Evolutionary conservation across 2,113 vertebrate genomes (phyloP).

Genomic region (Empidonax traillii): DNA sequence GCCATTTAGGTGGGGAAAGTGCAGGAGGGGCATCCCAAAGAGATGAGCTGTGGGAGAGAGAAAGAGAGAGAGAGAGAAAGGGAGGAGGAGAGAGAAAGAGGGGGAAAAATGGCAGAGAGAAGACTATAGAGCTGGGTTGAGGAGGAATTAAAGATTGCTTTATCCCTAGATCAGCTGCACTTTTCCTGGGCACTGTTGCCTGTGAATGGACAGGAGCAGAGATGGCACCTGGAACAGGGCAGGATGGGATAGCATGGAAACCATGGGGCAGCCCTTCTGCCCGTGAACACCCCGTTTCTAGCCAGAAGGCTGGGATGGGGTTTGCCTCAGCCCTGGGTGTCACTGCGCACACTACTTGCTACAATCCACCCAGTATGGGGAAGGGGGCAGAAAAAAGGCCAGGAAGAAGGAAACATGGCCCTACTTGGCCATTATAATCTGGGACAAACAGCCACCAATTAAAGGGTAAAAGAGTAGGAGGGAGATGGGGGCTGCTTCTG

Average conservation of each 20-base stretch:
- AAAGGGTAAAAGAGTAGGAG: not conserved
- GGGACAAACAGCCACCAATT: not conserved
- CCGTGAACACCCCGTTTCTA: not conserved
- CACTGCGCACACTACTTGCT: not conserved
- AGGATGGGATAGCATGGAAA: not conserved
- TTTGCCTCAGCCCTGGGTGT: not conserved
- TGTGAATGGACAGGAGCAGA: not conserved
- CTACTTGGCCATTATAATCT: not conserved
- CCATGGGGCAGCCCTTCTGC: not conserved
- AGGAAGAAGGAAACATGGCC: not conserved
- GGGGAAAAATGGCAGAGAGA: not conserved
- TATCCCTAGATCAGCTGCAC: rapidly evolving
- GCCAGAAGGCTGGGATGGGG: not conserved
- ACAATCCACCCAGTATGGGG: not conserved
- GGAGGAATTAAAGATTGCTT: not conserved
- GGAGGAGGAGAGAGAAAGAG: too few species aligned
- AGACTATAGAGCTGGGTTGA: not conserved
- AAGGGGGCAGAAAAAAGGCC: not conserved
- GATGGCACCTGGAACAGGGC: not conserved
- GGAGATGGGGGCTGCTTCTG: rapidly evolving
- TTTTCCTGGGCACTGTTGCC: rapidly evolving
- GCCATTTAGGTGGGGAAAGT: not conserved
- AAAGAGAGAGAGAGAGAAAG: too few species aligned
- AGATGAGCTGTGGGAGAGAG: rapidly evolving
- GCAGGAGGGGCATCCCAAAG: not conserved